These are phyloP conservation scores for Thaleichthys pacificus DNA, from an alignment of 2,797 vertebrate genomes.

Conservation along the genomic window DNA sequence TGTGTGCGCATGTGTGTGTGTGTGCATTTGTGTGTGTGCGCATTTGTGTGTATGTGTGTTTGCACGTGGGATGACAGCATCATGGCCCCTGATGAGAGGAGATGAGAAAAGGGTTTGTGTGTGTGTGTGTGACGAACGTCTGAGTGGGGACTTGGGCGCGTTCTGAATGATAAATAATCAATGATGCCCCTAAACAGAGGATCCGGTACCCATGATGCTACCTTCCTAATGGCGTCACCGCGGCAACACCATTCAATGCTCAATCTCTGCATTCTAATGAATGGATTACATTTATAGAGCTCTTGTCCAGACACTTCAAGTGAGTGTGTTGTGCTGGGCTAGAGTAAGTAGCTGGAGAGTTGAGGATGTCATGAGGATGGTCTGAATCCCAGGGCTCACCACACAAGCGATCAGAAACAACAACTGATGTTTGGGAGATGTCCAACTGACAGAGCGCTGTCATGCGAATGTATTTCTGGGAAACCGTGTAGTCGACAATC, in stretches of 20 bases:
- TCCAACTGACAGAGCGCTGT: no score
- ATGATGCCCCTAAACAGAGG: constrained; percentile 19
- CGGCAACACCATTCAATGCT: neutral
- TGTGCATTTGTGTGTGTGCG: constrained; percentile 15
- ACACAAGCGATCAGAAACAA: no score
- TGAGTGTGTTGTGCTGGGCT: no score
- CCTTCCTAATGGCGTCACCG: neutral
- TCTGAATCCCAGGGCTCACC: no score
- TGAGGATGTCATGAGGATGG: no score
- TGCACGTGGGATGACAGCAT: constrained; percentile 23
- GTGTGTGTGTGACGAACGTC: neutral
- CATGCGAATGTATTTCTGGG: no score
- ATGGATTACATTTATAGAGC: no score
- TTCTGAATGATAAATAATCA: constrained; percentile 31
- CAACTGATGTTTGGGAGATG: no score
- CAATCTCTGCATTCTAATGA: no score
- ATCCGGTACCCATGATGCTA: neutral
- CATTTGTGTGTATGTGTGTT: constrained; percentile 11
- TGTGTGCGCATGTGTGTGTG: constrained; percentile 13
- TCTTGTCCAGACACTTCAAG: no score
- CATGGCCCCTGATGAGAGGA: constrained; percentile 35
- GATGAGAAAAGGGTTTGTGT: constrained; percentile 16
- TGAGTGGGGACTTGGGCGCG: neutral
- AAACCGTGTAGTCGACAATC: no score
- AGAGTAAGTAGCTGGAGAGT: no score